Evolutionary conservation across 2,888 invertebrate species (phyloP).

Genomic region (Mimumesa dahlbomi): DNA sequence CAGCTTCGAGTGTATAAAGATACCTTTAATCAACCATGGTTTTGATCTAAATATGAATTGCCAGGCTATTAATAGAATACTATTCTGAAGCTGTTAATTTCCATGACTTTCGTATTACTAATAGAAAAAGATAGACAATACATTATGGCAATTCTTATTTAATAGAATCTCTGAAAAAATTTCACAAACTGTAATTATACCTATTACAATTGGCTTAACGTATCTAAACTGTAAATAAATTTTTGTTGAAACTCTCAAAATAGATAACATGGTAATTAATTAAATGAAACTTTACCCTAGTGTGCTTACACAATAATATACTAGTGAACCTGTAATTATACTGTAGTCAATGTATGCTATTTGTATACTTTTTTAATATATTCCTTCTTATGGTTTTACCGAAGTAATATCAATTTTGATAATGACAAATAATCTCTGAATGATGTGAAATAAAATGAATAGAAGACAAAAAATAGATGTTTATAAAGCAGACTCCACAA

Average conservation of each 20-base stretch:
- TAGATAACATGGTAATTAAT: neutral
- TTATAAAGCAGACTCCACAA: conserved; percentile 11
- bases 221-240: conserved; percentile 12
- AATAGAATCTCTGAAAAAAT: conserved; percentile 70
- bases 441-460: conserved; percentile 12
- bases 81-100: conserved; percentile 53
- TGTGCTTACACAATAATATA: neutral
- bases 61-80: conserved; percentile 67
- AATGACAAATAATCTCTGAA: neutral
- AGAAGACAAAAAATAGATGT: conserved; percentile 11
- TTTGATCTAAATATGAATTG: conserved; percentile 73
- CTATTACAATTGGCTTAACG: conserved; percentile 31
- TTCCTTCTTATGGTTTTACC: neutral
- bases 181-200: conserved; percentile 62
- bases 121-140: conserved; percentile 17
- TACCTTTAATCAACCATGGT: conserved; percentile 46
- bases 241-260: neutral
- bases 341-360: neutral
- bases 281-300: neutral
- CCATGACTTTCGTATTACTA: conserved; percentile 11
- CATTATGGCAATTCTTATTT: conserved; percentile 73
- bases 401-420: neutral
- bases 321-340: neutral
- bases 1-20: conserved; percentile 42
- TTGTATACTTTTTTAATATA: neutral